A percentile compares a stretch with the other conserved stretches of the same genome.
Conservation (phyloP, 2,797 vertebrate species). For the Knipowitschia caucasica region DNA sequence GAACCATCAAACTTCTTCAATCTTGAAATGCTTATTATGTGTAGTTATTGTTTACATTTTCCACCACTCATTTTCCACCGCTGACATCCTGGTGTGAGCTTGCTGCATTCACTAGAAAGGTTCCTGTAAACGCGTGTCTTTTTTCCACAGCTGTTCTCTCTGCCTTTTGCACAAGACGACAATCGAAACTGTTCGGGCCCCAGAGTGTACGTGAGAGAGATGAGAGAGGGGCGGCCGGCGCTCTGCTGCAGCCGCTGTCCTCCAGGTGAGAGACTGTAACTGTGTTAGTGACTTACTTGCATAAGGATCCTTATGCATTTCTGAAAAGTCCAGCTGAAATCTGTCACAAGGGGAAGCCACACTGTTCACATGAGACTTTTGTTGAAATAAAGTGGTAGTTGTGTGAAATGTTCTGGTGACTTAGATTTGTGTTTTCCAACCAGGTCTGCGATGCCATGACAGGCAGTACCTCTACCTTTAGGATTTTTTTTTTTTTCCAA, state of each 20-base stretch:
- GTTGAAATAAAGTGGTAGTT: slow-evolving; percentile 13
- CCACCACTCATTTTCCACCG: background rate
- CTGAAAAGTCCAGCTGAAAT: background rate
- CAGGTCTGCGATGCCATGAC: too few species aligned
- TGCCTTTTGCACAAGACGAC: slow-evolving; percentile 37
- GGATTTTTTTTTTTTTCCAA: too few species aligned
- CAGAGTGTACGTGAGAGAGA: slow-evolving; percentile 25
- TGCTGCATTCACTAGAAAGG: slow-evolving; percentile 11
- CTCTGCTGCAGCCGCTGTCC: slow-evolving; percentile 72
- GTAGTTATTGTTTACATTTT: slow-evolving; percentile 6
- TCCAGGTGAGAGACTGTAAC: slow-evolving; percentile 59
- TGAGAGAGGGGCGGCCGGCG: too few species aligned
- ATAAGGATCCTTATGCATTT: too few species aligned
- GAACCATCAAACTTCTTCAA: too few species aligned
- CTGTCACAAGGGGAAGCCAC: background rate
- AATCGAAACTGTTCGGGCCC: slow-evolving; percentile 15
- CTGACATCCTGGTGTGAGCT: slow-evolving; percentile 2
- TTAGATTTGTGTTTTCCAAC: too few species aligned
- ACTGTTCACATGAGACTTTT: background rate
- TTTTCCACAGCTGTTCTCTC: slow-evolving; percentile 41
- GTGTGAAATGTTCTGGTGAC: slow-evolving; percentile 4
- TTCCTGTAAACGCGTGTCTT: slow-evolving; percentile 7
- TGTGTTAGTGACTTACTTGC: background rate
- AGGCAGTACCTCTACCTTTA: too few species aligned
- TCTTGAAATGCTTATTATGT: too few species aligned